Conservation (phyloP, 2,888 invertebrate species). For the Dicyrtoma fusca region DNA sequence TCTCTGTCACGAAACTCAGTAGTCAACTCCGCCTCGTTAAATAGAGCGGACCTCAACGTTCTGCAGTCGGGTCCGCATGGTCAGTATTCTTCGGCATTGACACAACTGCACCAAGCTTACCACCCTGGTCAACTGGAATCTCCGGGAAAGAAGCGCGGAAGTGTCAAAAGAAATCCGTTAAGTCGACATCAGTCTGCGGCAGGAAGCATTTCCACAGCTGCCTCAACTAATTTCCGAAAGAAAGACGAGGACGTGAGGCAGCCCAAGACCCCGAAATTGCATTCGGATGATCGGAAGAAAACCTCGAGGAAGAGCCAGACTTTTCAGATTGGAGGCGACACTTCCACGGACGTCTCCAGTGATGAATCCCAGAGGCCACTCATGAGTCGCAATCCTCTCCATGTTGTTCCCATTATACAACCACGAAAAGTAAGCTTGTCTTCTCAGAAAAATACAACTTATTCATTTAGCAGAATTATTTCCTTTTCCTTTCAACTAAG, state of each 20-base stretch:
- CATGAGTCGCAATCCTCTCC: conserved; percentile 30
- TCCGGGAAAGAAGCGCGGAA: conserved; percentile 22
- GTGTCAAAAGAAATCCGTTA: conserved; percentile 1
- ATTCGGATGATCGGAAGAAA: conserved; percentile 9
- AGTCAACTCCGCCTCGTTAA: neutral
- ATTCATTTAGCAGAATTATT: too few species aligned
- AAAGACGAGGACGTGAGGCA: conserved; percentile 21
- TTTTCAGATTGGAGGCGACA: conserved; percentile 35
- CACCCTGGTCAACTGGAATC: conserved; percentile 8
- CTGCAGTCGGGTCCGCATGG: neutral
- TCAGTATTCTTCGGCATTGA: neutral
- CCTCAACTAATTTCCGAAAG: conserved; percentile 14
- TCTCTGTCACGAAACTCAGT: neutral
- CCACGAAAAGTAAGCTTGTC: too few species aligned
- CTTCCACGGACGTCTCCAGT: conserved; percentile 53
- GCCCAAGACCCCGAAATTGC: conserved; percentile 31
- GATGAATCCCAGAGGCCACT: conserved; percentile 55
- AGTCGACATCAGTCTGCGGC: conserved; percentile 28
- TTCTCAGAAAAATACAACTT: too few species aligned
- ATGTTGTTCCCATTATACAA: too few species aligned
- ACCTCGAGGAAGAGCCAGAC: conserved; percentile 4
- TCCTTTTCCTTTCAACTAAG: too few species aligned
- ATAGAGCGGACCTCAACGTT: neutral
- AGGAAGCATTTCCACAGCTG: neutral
- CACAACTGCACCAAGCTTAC: neutral